Evolutionary conservation across 92 coral and sea anemone species (phyloP), one percentile per base, ranked within the genome.

Genomic region (Actinernus sp.): DNA sequence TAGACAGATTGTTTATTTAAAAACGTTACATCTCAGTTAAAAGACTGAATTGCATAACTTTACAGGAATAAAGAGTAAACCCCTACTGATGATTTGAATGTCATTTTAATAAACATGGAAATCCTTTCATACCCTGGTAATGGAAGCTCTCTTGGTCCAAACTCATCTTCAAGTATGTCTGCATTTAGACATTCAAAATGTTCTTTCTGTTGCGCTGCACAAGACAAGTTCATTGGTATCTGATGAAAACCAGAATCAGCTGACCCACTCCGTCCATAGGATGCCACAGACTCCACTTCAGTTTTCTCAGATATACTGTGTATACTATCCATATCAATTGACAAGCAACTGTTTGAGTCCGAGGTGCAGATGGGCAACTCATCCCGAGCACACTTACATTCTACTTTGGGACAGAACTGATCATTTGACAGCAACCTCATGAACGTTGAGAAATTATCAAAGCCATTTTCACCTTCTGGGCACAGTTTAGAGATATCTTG

Each of bases 241-340:
- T 81, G 83, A 43, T 64, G 68, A 54, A 90, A 67, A 21, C 96
- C 96, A 1, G 96, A 90, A 49, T 90, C 96, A 0, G 92, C 83
- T 8, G 96, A 90, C 14, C 89, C 83, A 53, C 86, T 85, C 22
- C 92, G 86, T 18, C 92, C 92, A 81, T 71, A 76, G 13, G 86
- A 81, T 0, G 84, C 86, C n/a, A 67, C 59, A 0, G 85, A 73
- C 26, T 85, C 96, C 18, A 71, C 56, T 31, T 52, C 49, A 56
- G 6, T 32, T 45, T 31, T 50, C 26, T 39, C 58, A 12, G 27
- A 50, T n/a, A 55, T 71, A 3, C 46, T 58, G 13, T 82, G 78
- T 0, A 22, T 17, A 16, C 62, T 36, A 22, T 81, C 96, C 13
- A 51, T 22, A 16, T 89, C 91, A 23, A 84, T 33, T 8, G 82